phyloP scores from a whole-genome alignment of 2,797 vertebrate species.

The Remorina albescens region DNA sequence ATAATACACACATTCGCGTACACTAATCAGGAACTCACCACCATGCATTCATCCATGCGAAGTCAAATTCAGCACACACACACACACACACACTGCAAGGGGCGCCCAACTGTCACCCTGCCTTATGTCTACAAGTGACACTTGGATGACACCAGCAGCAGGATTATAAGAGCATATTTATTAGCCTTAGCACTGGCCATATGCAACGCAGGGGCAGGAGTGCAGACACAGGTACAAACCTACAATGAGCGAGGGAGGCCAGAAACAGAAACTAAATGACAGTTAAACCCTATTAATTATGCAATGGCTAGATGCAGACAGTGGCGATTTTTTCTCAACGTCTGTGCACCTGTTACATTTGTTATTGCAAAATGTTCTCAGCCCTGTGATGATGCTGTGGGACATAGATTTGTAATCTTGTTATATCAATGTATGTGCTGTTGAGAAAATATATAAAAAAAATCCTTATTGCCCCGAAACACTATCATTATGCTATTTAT shows the following conservation, averaged over 20 bases:
- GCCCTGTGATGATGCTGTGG: neutral
- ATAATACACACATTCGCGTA: conserved; percentile 15
- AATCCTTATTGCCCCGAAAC: conserved; percentile 5
- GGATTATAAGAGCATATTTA: conserved; percentile 81
- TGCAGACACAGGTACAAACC: conserved; percentile 46
- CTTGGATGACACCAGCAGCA: conserved; percentile 84
- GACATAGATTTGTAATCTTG: neutral
- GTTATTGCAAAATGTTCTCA: neutral
- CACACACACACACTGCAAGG: conserved; percentile 50
- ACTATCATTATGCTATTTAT: conserved; percentile 6
- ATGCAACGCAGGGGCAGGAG: conserved; percentile 50
- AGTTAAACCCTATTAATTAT: conserved; percentile 57
- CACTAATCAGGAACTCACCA: conserved; percentile 35
- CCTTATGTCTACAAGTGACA: conserved; percentile 82
- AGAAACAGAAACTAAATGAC: conserved; percentile 47
- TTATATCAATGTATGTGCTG: neutral
- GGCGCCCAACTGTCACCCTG: conserved; percentile 69
- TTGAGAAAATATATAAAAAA: neutral
- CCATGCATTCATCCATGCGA: conserved; percentile 61
- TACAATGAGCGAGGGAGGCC: conserved; percentile 29
- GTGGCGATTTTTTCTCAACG: neutral
- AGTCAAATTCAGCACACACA: conserved; percentile 57
- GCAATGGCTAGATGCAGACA: conserved; percentile 26
- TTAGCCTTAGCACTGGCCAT: conserved; percentile 67
- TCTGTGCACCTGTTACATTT: neutral